phyloP scores from a whole-genome alignment of 2,888 invertebrate species.

The Sabatieria punctata region DNA sequence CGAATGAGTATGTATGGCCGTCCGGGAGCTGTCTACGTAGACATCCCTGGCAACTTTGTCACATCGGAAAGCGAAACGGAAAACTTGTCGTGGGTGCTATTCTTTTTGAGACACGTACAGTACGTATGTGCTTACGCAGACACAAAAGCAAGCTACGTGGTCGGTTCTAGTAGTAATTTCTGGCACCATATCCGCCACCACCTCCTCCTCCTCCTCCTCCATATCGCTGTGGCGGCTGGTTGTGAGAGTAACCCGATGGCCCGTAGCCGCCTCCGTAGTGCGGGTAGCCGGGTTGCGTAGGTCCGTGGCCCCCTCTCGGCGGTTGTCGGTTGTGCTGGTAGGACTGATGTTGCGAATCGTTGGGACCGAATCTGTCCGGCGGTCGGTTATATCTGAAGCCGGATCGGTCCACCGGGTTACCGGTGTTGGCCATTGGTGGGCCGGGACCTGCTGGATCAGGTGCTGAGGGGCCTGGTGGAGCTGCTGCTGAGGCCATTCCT shows the following conservation, averaged over 20 bases:
- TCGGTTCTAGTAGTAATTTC: no score
- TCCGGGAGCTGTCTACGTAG: slow-evolving; percentile 74
- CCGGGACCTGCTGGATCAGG: not conserved
- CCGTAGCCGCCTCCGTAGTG: no score
- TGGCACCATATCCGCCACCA: no score
- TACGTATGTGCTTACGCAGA: not conserved
- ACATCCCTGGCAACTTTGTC: slow-evolving; percentile 63
- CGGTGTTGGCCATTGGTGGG: no score
- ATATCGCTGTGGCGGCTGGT: not conserved
- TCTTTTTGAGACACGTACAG: no score
- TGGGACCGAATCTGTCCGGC: not conserved
- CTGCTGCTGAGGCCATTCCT: not conserved
- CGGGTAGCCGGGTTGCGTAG: no score
- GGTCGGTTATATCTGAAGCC: not conserved
- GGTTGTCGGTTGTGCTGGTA: no score
- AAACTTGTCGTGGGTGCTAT: slow-evolving; percentile 10
- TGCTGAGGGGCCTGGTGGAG: not conserved
- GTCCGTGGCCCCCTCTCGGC: no score
- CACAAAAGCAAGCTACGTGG: not conserved
- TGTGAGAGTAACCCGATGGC: no score
- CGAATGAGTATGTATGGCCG: slow-evolving; percentile 63
- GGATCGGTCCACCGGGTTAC: no score
- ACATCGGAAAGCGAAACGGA: slow-evolving; percentile 14
- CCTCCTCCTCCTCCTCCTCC: not conserved
- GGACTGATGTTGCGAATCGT: no score